Evolutionary conservation across 2,888 invertebrate genomes (phyloP).

Genomic region (Idaea dimidiata): DNA sequence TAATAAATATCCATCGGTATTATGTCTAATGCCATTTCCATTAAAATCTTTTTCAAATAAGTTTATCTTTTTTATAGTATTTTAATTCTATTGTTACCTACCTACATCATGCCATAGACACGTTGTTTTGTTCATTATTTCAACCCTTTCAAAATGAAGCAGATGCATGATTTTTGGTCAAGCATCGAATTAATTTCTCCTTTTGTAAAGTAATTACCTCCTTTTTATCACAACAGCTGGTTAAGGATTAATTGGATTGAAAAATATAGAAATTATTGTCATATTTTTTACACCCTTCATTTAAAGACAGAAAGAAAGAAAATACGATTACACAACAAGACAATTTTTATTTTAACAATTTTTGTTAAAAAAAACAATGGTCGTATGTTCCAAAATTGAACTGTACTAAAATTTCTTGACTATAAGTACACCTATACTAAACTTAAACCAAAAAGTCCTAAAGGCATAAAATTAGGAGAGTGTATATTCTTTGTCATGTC

Average conservation of each 20-base stretch:
- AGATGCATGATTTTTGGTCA: conserved; percentile 71
- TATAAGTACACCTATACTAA: no score
- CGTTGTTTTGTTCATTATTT: conserved; percentile 65
- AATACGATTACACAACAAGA: no score
- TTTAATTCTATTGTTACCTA: conserved; percentile 20
- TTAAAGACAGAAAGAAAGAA: no score
- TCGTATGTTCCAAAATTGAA: no score
- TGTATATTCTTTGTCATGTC: no score
- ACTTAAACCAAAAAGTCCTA: no score
- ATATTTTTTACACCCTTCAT: no score
- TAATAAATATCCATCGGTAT: no score
- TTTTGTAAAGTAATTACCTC: conserved; percentile 38
- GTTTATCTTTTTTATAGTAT: conserved; percentile 5
- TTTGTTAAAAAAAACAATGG: no score
- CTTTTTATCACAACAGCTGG: conserved; percentile 50
- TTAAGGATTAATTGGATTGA: conserved; percentile 8
- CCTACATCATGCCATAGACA: conserved; percentile 20
- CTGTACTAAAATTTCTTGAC: no score
- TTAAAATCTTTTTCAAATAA: conserved; percentile 4
- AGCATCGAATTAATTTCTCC: conserved; percentile 60
- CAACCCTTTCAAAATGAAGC: conserved; percentile 57
- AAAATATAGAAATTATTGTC: conserved; percentile 1
- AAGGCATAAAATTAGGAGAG: no score
- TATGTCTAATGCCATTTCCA: conserved; percentile 6
- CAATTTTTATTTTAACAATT: no score